A percentile compares a stretch with the other conserved stretches of the same genome.
Conservation (phyloP, 2,797 vertebrate genomes). For the Cyclopterus lumpus region DNA sequence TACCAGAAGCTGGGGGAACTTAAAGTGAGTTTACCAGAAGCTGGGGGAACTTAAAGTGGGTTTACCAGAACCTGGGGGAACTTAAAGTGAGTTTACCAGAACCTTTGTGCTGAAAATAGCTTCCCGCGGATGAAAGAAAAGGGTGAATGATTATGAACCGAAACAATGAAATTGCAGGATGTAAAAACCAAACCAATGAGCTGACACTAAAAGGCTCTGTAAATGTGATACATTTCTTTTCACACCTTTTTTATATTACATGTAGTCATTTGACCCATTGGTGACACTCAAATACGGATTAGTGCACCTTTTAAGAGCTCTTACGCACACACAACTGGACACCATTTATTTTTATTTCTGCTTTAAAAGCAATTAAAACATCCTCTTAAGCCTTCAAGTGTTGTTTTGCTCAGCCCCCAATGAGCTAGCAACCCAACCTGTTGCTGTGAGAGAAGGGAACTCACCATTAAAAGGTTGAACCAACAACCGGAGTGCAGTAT, state of each 20-base stretch:
- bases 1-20: too few relatives aligned
- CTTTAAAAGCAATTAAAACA: slow-evolving; percentile 32
- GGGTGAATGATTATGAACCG: neutral
- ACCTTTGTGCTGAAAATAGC: neutral
- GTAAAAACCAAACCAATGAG: neutral
- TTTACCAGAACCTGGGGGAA: too few relatives aligned
- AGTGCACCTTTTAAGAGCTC: neutral
- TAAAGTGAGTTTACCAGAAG: too few relatives aligned
- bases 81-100: too few relatives aligned
- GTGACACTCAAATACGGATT: neutral
- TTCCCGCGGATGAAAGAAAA: too few relatives aligned
- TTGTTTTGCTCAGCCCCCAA: neutral
- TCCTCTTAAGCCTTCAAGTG: neutral
- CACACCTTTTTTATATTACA: neutral
- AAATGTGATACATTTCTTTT: neutral
- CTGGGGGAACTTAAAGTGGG: neutral
- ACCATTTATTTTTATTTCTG: too few relatives aligned
- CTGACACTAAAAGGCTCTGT: neutral
- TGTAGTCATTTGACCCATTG: neutral
- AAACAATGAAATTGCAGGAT: neutral
- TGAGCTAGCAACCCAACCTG: neutral
- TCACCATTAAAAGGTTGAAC: slow-evolving; percentile 20
- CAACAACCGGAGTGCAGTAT: neutral
- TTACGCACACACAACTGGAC: neutral
- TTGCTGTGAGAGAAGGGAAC: neutral